Evolutionary conservation across 2,888 invertebrate species (phyloP), one percentile per base, ranked within the genome.

Genomic region (Acrocyrtus sp.): DNA sequence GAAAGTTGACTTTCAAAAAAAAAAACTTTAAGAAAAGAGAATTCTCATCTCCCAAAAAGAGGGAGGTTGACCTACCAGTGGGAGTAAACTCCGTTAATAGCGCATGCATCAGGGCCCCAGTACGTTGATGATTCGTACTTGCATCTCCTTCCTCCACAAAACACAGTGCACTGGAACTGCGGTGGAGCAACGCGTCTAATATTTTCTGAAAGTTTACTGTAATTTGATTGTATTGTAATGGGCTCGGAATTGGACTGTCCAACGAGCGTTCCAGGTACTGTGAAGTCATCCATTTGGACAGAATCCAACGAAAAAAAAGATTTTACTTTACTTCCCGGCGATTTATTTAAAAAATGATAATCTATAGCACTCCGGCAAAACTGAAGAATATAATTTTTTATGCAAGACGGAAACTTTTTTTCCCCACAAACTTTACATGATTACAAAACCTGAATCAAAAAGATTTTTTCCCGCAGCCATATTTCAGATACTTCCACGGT

Each of bases 11-110:
- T n/a, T n/a, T n/a, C n/a, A n/a, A n/a, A n/a, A n/a, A n/a, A n/a
- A n/a, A n/a, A n/a, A n/a, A n/a, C n/a, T n/a, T n/a, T n/a, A n/a
- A n/a, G n/a, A n/a, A n/a, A n/a, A n/a, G n/a, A n/a, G n/a, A n/a
- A n/a, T n/a, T n/a, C n/a, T n/a, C n/a, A n/a, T n/a, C n/a, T n/a
- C n/a, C n/a, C n/a, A n/a, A n/a, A n/a, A n/a, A n/a, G n/a, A n/a
- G n/a, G n/a, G n/a, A n/a, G n/a, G n/a, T n/a, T n/a, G n/a, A n/a
- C 87, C 87, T 84, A 94, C 95, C 95, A 95, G 81, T 92, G 90
- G 0, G 95, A 95, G 84, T 90, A 95, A 29, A 95, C 85, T 48
- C 93, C 94, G 79, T 90, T 89, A 75, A 95, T 88, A 0, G 92
- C 94, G 86, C 89, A 85, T 84, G 89, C 85, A 60, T 87, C 84